Evolutionary conservation across 2,113 vertebrate genomes (phyloP).

Genomic region (Azemiops feae): DNA sequence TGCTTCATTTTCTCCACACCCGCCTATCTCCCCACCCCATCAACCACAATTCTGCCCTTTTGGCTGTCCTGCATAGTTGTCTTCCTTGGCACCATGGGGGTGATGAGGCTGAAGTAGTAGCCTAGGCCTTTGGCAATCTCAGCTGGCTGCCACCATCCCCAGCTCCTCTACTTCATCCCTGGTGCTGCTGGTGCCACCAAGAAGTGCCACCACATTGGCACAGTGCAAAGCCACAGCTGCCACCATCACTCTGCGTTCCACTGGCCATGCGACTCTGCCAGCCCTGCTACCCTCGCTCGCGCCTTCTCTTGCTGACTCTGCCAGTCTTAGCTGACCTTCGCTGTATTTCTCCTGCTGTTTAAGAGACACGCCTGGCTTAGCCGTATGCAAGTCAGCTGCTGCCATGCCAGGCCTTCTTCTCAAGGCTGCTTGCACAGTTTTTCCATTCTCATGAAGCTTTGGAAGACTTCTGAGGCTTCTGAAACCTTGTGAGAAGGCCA

Average conservation of each 20-base stretch:
- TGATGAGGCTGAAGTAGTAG: not conserved
- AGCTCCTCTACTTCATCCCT: not conserved
- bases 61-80: not conserved
- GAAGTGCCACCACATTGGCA: not conserved
- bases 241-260: not conserved
- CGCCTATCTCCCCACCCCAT: not conserved
- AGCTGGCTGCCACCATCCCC: not conserved
- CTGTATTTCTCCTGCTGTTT: not conserved
- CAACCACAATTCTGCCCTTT: not conserved
- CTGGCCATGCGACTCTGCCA: not conserved
- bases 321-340: not conserved
- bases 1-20: not conserved
- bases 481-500: too few relatives aligned
- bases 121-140: not conserved
- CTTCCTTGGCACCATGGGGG: not conserved
- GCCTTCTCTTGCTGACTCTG: not conserved
- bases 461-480: too few relatives aligned
- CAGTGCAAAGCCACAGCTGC: not conserved
- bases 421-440: too few relatives aligned
- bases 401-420: too few relatives aligned
- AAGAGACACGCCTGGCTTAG: not conserved
- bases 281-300: not conserved
- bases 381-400: not conserved
- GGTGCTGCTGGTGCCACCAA: not conserved
- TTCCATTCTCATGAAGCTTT: too few relatives aligned